Base-by-base conservation (phyloP, 2,797 vertebrate species). In the Enteromius unitaeniatus region DNA sequence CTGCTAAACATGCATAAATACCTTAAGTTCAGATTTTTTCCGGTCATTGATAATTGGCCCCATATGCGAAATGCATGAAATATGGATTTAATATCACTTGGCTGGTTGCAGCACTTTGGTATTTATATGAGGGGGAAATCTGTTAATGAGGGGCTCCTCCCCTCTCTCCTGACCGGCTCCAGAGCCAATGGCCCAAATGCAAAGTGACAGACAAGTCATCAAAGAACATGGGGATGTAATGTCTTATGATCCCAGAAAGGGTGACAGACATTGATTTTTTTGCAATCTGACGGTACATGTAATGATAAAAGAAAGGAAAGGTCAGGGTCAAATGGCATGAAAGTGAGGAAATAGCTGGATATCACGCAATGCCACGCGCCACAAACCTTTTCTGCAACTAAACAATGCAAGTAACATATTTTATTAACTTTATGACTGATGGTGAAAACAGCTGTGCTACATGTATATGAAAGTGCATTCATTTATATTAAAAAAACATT, bases 31-130 rank as follows among this genome's bases (percentile, higher is more conserved):
- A 8, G 49, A 58, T 84, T 78, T 74, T 65, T 72, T 74, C 19
- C 2, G 79, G 79, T 85, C 83, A 86, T 64, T 89, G 81, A 87
- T 86, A 83, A 84, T 73, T 87, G 67, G 28, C 74, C 73, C 70
- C 49, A 87, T 89, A 94, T 94, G 91, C 87, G 93, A 94, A 93
- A 93, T 93, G 90, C 91, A 94, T 95, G 91, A 94, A 93, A 91
- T 93, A 93, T 94, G 90, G 93, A 94, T 93, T 93, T 93, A 90
- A 93, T 86, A 86, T 93, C 90, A 92, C 89, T 86, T 84, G 90
- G 88, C 86, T 85, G 90, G 88, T 88, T 91, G 72, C 79, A 83
- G 89, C 89, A 81, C 89, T 68, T 79, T 76, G 91, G 91, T 93
- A 92, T 93, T 92, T 91, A 90, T 92, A 92, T 92, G 86, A 80